Conservation (phyloP, 2,113 vertebrate species). For the Crotalus tigris region DNA sequence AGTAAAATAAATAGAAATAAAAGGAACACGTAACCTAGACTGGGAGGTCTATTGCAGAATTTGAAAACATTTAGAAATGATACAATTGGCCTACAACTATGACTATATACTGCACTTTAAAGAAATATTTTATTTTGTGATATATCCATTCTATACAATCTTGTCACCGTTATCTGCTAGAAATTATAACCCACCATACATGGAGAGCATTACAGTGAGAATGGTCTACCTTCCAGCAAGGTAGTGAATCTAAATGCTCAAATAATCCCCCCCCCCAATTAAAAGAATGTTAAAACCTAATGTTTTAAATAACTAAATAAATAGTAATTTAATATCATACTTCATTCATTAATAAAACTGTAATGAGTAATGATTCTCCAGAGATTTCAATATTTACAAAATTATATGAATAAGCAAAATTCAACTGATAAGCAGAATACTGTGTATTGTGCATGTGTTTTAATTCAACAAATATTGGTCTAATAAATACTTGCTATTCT, state of each 20-base stretch:
- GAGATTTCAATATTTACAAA: neutral
- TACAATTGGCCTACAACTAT: neutral
- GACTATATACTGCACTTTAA: neutral
- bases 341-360: neutral
- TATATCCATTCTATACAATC: neutral
- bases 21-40: neutral
- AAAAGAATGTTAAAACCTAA: neutral
- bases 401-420: neutral
- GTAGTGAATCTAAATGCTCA: neutral
- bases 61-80: neutral
- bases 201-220: neutral
- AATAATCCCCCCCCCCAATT: neutral
- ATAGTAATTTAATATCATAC: neutral
- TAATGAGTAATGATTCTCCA: neutral
- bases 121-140: neutral
- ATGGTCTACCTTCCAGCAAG: neutral
- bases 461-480: neutral
- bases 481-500: constrained; percentile 26
- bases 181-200: neutral
- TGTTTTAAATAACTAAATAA: neutral
- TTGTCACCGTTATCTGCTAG: neutral
- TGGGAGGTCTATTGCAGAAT: neutral
- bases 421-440: neutral
- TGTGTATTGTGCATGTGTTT: neutral
- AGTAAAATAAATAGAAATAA: neutral